phyloP scores from a whole-genome alignment of 2,113 vertebrate species.

The Taurulus bubalis region DNA sequence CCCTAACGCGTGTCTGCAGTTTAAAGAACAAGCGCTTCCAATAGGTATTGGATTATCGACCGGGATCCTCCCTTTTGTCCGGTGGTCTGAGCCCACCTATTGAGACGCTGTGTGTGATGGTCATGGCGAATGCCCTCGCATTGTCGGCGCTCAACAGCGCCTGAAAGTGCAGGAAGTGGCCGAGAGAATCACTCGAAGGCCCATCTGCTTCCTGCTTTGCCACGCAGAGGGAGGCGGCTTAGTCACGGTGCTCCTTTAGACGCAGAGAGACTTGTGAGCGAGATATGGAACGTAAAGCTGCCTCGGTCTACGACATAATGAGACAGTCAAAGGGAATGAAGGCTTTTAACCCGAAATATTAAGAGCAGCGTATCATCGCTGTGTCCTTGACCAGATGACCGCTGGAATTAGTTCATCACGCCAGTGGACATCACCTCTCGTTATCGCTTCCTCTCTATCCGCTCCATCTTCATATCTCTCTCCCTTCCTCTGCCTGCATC shows the following conservation, averaged over 20 bases:
- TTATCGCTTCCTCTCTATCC: constrained; percentile 50
- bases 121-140: constrained; percentile 45
- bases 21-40: constrained; percentile 39
- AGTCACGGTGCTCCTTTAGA: not conserved
- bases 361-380: constrained; percentile 23
- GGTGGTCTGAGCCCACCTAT: constrained; percentile 42
- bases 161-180: constrained; percentile 53
- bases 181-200: constrained; percentile 13
- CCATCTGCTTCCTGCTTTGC: constrained; percentile 42
- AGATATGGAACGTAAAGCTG: constrained; percentile 14
- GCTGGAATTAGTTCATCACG: constrained; percentile 63
- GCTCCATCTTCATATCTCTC: constrained; percentile 40
- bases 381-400: constrained; percentile 67
- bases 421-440: constrained; percentile 40
- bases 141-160: constrained; percentile 64
- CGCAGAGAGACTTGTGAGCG: not conserved
- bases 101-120: constrained; percentile 22
- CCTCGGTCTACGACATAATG: too few relatives aligned
- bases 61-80: constrained; percentile 46
- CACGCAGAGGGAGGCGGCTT: constrained; percentile 1
- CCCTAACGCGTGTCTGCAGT: constrained; percentile 16
- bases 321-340: constrained; percentile 32
- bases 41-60: constrained; percentile 67
- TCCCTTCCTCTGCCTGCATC: constrained; percentile 32
- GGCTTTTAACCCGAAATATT: constrained; percentile 66